phyloP scores from a whole-genome alignment of 2,888 invertebrate species.

The Pseudococcus viburni region DNA sequence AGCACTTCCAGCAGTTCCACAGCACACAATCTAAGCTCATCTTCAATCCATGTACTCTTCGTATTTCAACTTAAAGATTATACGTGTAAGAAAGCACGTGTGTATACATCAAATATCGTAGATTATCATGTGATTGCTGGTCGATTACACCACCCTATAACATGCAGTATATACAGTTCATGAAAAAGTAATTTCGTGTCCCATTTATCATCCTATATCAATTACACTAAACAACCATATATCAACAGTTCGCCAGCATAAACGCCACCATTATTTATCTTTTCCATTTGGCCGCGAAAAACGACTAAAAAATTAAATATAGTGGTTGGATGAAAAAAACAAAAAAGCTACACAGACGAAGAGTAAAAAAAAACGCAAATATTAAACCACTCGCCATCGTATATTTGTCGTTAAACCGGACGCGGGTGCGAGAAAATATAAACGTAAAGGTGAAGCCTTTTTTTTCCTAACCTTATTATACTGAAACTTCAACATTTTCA shows the following conservation, averaged over 20 bases:
- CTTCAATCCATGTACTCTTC: neutral
- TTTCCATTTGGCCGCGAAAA: conserved; percentile 20
- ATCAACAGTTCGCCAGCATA: conserved; percentile 19
- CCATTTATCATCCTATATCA: conserved; percentile 35
- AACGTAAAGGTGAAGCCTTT: conserved; percentile 21
- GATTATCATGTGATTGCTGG: conserved; percentile 3
- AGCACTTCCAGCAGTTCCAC: neutral
- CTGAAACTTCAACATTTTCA: neutral
- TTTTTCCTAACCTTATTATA: conserved; percentile 11
- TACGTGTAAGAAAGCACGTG: conserved; percentile 8
- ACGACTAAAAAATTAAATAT: conserved; percentile 17
- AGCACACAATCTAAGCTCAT: neutral
- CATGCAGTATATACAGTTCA: neutral
- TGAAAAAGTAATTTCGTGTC: conserved; percentile 44
- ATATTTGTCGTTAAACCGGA: neutral
- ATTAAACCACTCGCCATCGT: neutral
- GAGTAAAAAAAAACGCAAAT: conserved; percentile 1
- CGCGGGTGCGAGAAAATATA: neutral
- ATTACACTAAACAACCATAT: conserved; percentile 30
- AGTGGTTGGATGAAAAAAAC: neutral
- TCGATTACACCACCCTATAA: conserved; percentile 2
- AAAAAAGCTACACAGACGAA: neutral
- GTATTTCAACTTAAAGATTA: neutral
- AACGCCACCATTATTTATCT: conserved; percentile 41
- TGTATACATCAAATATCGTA: conserved; percentile 4